Evolutionary conservation across 1,140 invertebrate genomes (phyloP).

Genomic region (Tetraneura akinire): DNA sequence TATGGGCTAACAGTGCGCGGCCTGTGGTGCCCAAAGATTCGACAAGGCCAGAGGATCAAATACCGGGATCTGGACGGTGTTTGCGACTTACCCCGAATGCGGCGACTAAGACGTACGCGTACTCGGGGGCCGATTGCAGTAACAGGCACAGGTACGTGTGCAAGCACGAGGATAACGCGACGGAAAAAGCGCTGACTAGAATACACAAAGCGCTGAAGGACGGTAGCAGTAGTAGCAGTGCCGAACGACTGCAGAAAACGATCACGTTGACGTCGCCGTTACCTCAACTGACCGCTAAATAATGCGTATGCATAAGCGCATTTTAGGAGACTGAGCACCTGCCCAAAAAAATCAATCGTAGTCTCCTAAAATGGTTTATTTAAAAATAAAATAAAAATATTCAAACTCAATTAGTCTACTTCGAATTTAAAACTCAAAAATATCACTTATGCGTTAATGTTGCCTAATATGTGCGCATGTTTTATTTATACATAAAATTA

Average conservation of each 20-base stretch:
- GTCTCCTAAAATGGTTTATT: neutral
- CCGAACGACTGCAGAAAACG: neutral
- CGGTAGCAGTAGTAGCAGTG: neutral
- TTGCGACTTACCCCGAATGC: slow-evolving; percentile 67
- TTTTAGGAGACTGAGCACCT: neutral
- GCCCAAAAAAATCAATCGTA: neutral
- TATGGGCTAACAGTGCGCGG: slow-evolving; percentile 77
- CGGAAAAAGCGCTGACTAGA: slow-evolving; percentile 70
- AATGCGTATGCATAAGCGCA: neutral
- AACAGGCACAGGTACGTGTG: slow-evolving; percentile 69
- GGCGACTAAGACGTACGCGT: slow-evolving; percentile 66
- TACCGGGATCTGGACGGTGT: slow-evolving; percentile 64
- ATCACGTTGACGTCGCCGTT: neutral
- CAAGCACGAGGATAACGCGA: slow-evolving; percentile 69
- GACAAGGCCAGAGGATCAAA: slow-evolving; percentile 60
- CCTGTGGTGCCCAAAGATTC: slow-evolving; percentile 65
- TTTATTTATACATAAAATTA: too few relatives aligned
- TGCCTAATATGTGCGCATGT: too few relatives aligned
- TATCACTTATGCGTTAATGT: too few relatives aligned
- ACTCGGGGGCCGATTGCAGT: slow-evolving; percentile 73
- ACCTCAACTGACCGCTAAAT: neutral
- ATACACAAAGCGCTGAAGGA: slow-evolving; percentile 55
- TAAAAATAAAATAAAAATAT: neutral
- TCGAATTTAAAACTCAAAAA: too few relatives aligned
- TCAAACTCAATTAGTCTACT: neutral